Base-by-base conservation (phyloP, 2,888 invertebrate genomes). In the Cosmorhoe ocellata region DNA sequence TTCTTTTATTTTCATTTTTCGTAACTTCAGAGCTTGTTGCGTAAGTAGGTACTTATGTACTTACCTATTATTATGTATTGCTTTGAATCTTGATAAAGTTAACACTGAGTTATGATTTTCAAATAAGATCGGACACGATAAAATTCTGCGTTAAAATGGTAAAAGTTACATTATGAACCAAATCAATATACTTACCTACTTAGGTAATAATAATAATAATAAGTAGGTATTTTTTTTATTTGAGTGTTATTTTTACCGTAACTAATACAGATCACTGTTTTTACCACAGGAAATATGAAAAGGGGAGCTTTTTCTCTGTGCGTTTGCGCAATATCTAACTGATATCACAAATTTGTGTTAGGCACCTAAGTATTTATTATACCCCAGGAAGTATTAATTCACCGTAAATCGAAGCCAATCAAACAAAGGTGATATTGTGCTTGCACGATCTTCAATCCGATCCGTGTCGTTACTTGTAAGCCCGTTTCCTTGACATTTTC, bases 401-500 rank as follows among this genome's bases (percentile, higher is more conserved):
- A 14, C n/a, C 7, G 11, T 31, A 41, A 34, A 31, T 38, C 9
- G 11, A 10, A 44, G 27, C 12, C 33, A 41, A 31, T 39, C 38
- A 22, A 1, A 7, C 38, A 22, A 1, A 7, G 31, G 24, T 13
- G 18, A 26, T 31, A 39, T 42, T 36, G 41, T 41, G 26, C 51
- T 48, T 24, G 51, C 55, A 60, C 57, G 57, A 54, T 51, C 41
- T 33, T 27, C 24, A 30, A 39, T n/a, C 48, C 41, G 48, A 55
- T 56, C 47, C 32, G 39, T 47, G 46, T 56, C 24, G 51, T 18
- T 3, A 18, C 18, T 18, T 4, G 3, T 48, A 49, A 57, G 22
- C 48, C 18, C 43, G 51, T 53, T 61, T 60, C 67, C 71, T 68
- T 69, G 71, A 67, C 69, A 68, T 71, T 71, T 65, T 46, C 57